phyloP scores from a whole-genome alignment of 2,888 invertebrate genomes.

The Eupelmus urozonus region DNA sequence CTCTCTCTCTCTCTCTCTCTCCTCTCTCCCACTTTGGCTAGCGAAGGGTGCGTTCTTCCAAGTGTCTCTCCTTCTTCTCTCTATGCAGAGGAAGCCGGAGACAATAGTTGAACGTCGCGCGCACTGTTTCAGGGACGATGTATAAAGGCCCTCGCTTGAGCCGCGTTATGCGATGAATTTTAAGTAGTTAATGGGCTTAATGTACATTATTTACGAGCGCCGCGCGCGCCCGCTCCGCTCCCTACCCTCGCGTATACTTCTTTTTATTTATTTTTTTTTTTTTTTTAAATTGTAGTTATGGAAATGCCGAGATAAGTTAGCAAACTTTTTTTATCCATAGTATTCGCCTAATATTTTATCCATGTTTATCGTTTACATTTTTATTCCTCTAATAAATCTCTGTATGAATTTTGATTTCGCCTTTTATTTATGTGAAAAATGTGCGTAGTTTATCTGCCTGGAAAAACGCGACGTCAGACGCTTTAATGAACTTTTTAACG shows the following conservation, averaged over 20 bases:
- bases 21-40: constrained; percentile 32
- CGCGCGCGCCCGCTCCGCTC: background rate
- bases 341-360: constrained; percentile 42
- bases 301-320: constrained; percentile 43
- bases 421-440: constrained; percentile 36
- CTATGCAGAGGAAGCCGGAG: constrained; percentile 19
- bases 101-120: constrained; percentile 52
- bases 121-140: constrained; percentile 18
- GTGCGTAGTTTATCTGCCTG: constrained; percentile 1
- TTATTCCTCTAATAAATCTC: constrained; percentile 51
- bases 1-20: constrained; percentile 56
- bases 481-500: constrained; percentile 25
- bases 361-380: constrained; percentile 46
- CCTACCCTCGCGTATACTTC: background rate
- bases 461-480: background rate
- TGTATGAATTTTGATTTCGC: constrained; percentile 41
- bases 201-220: constrained; percentile 47
- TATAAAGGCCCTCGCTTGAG: constrained; percentile 11
- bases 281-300: constrained; percentile 52
- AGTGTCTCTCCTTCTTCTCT: constrained; percentile 16
- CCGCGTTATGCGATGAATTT: constrained; percentile 53
- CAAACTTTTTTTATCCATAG: constrained; percentile 40
- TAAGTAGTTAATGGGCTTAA: constrained; percentile 56
- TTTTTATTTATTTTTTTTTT: constrained; percentile 27
- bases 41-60: constrained; percentile 43